Percentiles rank a stretch among this genome's conserved stretches.
Conservation (phyloP, 2,113 vertebrate species). For the Hippocampus barbouri region DNA sequence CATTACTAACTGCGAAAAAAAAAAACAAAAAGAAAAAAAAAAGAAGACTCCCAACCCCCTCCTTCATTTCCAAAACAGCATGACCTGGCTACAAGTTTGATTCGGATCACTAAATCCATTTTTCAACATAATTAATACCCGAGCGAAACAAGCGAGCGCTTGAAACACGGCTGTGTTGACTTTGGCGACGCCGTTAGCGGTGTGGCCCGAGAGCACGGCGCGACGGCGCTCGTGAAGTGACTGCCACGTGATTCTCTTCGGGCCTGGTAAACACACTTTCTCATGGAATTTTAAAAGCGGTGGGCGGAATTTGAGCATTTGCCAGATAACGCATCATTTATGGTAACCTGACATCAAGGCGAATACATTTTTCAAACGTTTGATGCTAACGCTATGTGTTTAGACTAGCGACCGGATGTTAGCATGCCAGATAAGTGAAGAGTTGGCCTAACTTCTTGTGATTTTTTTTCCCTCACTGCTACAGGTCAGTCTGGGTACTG, state of each 20-base stretch:
- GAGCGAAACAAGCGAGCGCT: conserved; percentile 31
- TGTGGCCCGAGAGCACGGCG: background rate
- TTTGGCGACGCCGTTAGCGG: background rate
- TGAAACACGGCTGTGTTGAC: conserved; percentile 25
- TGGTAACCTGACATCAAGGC: no score
- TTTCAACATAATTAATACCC: conserved; percentile 35
- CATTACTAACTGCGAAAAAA: conserved; percentile 34
- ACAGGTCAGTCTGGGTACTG: no score
- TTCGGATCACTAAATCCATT: conserved; percentile 45
- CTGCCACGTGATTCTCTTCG: background rate
- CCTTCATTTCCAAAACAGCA: conserved; percentile 29
- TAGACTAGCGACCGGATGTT: no score
- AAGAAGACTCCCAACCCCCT: conserved; percentile 12
- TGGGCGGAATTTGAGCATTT: no score
- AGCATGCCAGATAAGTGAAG: no score
- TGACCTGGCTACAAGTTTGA: conserved; percentile 49
- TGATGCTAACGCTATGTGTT: no score
- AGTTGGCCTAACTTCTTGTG: no score
- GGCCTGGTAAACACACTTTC: background rate
- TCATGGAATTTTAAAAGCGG: background rate
- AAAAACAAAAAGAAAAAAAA: conserved; percentile 7
- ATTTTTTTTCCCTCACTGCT: no score
- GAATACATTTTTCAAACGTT: no score
- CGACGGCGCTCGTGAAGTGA: no score
- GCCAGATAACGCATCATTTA: no score